A percentile compares a stretch with the other conserved stretches of the same genome.
phyloP scores from a whole-genome alignment of 2,797 vertebrate species.

The Ctenopoma kingsleyae region DNA sequence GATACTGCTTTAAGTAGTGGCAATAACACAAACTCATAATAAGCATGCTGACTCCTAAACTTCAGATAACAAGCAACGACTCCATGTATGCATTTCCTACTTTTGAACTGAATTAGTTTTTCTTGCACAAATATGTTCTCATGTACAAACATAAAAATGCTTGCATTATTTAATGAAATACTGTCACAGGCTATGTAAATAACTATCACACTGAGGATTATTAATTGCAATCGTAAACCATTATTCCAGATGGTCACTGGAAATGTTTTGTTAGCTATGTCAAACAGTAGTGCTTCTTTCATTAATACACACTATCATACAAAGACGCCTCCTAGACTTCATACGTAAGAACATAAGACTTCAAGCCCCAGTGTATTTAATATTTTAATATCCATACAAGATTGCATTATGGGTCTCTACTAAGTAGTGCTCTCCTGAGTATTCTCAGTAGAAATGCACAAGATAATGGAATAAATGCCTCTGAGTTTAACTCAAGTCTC shows the following conservation, averaged over 20 bases:
- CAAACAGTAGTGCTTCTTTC: slow-evolving; percentile 23
- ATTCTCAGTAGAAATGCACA: slow-evolving; percentile 19
- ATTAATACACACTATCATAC: slow-evolving; percentile 12
- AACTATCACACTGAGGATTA: slow-evolving; percentile 4
- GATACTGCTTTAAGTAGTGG: slow-evolving; percentile 22
- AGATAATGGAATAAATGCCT: slow-evolving; percentile 36
- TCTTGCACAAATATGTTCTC: slow-evolving; percentile 26
- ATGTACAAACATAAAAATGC: slow-evolving; percentile 12
- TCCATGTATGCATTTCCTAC: background rate
- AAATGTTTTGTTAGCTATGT: slow-evolving; percentile 32
- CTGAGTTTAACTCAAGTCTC: slow-evolving; percentile 23
- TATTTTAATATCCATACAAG: slow-evolving; percentile 27
- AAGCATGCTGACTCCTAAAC: slow-evolving; percentile 30
- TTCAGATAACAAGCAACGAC: slow-evolving; percentile 19
- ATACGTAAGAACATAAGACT: slow-evolving; percentile 7
- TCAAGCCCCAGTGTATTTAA: slow-evolving; percentile 16
- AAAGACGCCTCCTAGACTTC: slow-evolving; percentile 5
- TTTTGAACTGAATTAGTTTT: slow-evolving; percentile 9
- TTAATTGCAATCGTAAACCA: background rate
- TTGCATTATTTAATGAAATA: slow-evolving; percentile 32
- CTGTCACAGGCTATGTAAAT: slow-evolving; percentile 4
- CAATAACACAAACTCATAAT: slow-evolving; percentile 24
- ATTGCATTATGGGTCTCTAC: slow-evolving; percentile 1
- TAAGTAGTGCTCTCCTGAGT: slow-evolving; percentile 39
- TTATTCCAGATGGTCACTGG: slow-evolving; percentile 6